A percentile compares a stretch with the other conserved stretches of the same genome.
These are phyloP conservation scores for Zosterops borbonicus DNA, from an alignment of 2,113 vertebrate genomes.

Conservation along the genomic window DNA sequence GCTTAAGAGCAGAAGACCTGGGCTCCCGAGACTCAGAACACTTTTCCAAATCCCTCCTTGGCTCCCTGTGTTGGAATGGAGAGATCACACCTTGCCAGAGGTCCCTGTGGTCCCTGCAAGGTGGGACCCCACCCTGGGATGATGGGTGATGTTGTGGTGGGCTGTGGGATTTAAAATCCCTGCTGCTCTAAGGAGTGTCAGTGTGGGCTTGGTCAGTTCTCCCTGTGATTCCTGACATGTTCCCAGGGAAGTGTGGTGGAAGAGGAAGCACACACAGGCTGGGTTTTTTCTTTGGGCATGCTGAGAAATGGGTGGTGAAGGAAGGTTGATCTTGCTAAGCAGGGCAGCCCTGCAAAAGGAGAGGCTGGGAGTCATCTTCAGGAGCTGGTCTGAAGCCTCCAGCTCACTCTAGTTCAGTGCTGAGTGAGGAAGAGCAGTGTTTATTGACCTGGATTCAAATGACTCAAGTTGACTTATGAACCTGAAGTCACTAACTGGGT, in stretches of 20 bases:
- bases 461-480: neutral
- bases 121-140: rapidly evolving
- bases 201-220: rapidly evolving
- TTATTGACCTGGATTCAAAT: neutral
- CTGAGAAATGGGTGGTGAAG: neutral
- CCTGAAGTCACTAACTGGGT: neutral
- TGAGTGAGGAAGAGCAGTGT: neutral
- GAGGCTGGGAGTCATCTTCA: neutral
- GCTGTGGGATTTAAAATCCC: neutral
- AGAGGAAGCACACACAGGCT: neutral
- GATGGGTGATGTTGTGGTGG: rapidly evolving
- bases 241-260: rapidly evolving
- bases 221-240: rapidly evolving
- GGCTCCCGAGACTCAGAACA: neutral
- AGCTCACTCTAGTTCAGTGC: rapidly evolving
- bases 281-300: neutral
- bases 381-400: neutral
- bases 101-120: neutral
- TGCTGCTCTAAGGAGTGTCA: neutral
- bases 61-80: rapidly evolving
- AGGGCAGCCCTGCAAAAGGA: neutral
- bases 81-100: neutral
- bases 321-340: neutral
- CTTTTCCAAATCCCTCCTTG: rapidly evolving
- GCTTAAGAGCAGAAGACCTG: neutral